Evolutionary conservation across 2,888 invertebrate species (phyloP).

Genomic region (Agrenia bidenticulata): DNA sequence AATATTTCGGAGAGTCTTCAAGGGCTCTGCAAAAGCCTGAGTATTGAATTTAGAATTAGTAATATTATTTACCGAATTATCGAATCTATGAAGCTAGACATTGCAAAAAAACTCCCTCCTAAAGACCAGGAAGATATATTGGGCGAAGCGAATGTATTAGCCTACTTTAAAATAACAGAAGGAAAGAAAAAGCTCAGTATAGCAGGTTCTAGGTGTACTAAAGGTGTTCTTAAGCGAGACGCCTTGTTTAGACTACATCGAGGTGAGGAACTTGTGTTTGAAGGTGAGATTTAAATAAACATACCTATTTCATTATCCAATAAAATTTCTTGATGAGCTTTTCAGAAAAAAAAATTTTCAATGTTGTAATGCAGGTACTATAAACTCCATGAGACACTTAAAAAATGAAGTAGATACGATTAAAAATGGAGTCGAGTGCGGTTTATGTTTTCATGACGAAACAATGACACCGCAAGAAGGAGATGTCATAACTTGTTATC

Average conservation of each 20-base stretch:
- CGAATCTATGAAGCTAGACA: conserved; percentile 80
- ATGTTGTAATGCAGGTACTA: conserved; percentile 61
- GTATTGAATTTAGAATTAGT: conserved; percentile 67
- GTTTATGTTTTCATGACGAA: conserved; percentile 71
- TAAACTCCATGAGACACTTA: conserved; percentile 82
- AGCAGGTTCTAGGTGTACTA: conserved; percentile 82
- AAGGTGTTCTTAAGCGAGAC: conserved; percentile 71
- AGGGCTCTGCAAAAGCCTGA: conserved; percentile 60
- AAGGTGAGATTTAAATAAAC: conserved; percentile 38
- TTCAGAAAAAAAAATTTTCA: too few relatives aligned
- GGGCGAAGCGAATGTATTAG: conserved; percentile 83
- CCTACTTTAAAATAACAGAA: conserved; percentile 77
- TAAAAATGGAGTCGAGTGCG: conserved; percentile 85
- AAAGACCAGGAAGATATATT: conserved; percentile 72
- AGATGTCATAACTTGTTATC: conserved; percentile 77
- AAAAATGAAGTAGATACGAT: conserved; percentile 83
- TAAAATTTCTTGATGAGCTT: neutral
- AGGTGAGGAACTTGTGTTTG: conserved; percentile 35
- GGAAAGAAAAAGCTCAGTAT: conserved; percentile 78
- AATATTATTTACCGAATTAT: conserved; percentile 93
- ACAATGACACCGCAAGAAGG: conserved; percentile 68
- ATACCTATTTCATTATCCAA: too few relatives aligned
- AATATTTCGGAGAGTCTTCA: conserved; percentile 58
- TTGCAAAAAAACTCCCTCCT: conserved; percentile 71
- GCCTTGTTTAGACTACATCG: conserved; percentile 67